phyloP scores from a whole-genome alignment of 1,140 invertebrate species.

The Diachasmimorpha longicaudata region DNA sequence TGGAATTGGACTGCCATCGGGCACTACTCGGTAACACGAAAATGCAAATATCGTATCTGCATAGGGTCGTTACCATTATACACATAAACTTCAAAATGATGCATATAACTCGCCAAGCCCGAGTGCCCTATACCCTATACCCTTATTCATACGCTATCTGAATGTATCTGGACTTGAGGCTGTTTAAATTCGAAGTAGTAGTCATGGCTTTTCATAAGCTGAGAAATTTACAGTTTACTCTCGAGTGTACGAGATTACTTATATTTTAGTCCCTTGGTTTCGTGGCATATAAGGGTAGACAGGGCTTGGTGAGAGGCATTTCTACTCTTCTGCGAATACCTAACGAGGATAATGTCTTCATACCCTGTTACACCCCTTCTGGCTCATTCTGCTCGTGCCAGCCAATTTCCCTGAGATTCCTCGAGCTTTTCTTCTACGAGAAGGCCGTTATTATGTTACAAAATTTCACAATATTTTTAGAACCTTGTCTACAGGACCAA shows the following conservation, averaged over 20 bases:
- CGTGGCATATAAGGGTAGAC: not conserved
- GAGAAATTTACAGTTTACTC: not conserved
- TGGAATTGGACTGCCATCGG: not conserved
- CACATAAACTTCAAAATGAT: not conserved
- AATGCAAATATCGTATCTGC: conserved; percentile 25
- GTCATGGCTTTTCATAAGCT: not conserved
- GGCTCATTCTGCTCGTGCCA: not conserved
- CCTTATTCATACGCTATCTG: conserved; percentile 1
- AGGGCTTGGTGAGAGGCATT: not conserved
- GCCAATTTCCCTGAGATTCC: conserved; percentile 6
- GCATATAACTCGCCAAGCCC: not conserved
- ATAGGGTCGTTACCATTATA: conserved; percentile 19
- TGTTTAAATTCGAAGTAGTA: not conserved
- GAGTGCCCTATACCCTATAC: not conserved
- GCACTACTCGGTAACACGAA: conserved; percentile 18
- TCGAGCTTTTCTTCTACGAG: not conserved
- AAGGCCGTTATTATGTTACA: not conserved
- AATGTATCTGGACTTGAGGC: not conserved
- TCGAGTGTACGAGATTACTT: not conserved
- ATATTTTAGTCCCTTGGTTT: not conserved
- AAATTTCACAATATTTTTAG: not conserved
- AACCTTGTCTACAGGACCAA: no score
- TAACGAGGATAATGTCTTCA: conserved; percentile 23
- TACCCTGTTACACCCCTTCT: not conserved
- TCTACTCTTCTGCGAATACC: conserved; percentile 13